A percentile compares a stretch with the other conserved stretches of the same genome.
Evolutionary conservation across 2,888 invertebrate species (phyloP).

Genomic region (Hecatera dysodea): DNA sequence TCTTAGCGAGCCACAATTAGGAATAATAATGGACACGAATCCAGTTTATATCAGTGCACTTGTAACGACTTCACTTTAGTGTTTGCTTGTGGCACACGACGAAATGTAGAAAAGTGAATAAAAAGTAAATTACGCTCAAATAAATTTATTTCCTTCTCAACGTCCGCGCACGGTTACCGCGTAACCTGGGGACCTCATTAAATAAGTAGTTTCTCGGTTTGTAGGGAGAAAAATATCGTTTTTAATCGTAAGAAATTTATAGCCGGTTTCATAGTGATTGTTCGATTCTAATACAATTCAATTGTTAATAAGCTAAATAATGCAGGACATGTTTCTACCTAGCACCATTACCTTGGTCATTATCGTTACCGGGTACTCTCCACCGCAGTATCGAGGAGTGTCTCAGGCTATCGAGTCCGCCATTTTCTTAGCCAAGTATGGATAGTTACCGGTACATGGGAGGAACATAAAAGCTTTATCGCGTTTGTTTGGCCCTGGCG

Average conservation of each 20-base stretch:
- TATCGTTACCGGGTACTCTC: slow-evolving; percentile 68
- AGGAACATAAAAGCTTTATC: slow-evolving; percentile 62
- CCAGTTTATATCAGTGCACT: slow-evolving; percentile 13
- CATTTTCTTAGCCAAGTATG: slow-evolving; percentile 66
- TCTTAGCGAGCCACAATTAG: slow-evolving; percentile 32
- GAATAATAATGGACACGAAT: slow-evolving; percentile 29
- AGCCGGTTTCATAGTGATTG: slow-evolving; percentile 57
- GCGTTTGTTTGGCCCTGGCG: slow-evolving; percentile 60
- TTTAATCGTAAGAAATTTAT: slow-evolving; percentile 54
- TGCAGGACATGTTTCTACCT: slow-evolving; percentile 63
- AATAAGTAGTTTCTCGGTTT: slow-evolving; percentile 45
- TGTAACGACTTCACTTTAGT: not conserved
- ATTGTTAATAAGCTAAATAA: slow-evolving; percentile 68
- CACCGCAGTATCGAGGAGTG: slow-evolving; percentile 66
- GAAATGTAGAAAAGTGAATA: slow-evolving; percentile 27
- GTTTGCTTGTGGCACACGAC: slow-evolving; percentile 10
- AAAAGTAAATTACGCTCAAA: slow-evolving; percentile 36
- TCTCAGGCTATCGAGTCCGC: slow-evolving; percentile 66
- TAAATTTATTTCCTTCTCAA: slow-evolving; percentile 51
- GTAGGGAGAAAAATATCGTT: slow-evolving; percentile 60
- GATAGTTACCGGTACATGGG: slow-evolving; percentile 65
- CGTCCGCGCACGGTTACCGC: slow-evolving; percentile 58
- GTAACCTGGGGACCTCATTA: slow-evolving; percentile 59
- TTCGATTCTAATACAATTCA: slow-evolving; percentile 44
- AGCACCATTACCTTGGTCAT: slow-evolving; percentile 47